These are phyloP conservation scores for Sycophaga agraensis DNA, from an alignment of 1,140 invertebrate species.

Conservation along the genomic window DNA sequence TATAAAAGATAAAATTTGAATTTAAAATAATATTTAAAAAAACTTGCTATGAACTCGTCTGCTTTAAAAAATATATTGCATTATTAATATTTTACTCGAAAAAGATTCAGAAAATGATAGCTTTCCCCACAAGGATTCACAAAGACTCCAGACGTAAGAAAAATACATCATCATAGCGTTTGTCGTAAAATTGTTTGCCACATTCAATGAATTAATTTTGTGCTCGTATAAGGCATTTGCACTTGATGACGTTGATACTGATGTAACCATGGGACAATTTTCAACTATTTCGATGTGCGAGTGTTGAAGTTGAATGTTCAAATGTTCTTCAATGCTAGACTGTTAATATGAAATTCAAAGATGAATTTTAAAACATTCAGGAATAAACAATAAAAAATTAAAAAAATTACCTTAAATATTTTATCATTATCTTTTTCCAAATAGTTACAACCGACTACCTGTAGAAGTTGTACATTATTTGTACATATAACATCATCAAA, in stretches of 20 bases:
- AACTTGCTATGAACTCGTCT: background rate
- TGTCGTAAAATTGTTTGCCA: slow-evolving; percentile 36
- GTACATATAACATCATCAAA: slow-evolving; percentile 44
- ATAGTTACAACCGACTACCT: slow-evolving; percentile 45
- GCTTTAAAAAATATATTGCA: background rate
- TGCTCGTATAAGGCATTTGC: slow-evolving; percentile 56
- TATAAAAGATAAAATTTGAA: too few species aligned
- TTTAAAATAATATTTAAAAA: background rate
- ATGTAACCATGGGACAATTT: slow-evolving; percentile 53
- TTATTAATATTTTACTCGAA: slow-evolving; percentile 7
- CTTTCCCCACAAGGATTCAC: slow-evolving; percentile 81
- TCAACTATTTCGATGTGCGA: slow-evolving; percentile 51
- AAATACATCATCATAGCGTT: slow-evolving; percentile 55
- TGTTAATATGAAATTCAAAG: slow-evolving; percentile 17
- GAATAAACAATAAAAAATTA: background rate
- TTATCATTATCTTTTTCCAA: slow-evolving; percentile 38
- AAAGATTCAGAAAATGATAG: slow-evolving; percentile 48
- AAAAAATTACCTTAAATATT: slow-evolving; percentile 36
- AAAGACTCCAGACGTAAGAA: slow-evolving; percentile 75
- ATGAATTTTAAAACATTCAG: background rate
- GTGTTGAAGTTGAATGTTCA: slow-evolving; percentile 57
- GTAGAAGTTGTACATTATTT: slow-evolving; percentile 51
- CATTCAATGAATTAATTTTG: slow-evolving; percentile 52
- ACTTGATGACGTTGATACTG: slow-evolving; percentile 42
- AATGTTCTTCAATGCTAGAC: slow-evolving; percentile 57